phyloP scores from a whole-genome alignment of 2,888 invertebrate species.

The Listrodromus nycthemerus region DNA sequence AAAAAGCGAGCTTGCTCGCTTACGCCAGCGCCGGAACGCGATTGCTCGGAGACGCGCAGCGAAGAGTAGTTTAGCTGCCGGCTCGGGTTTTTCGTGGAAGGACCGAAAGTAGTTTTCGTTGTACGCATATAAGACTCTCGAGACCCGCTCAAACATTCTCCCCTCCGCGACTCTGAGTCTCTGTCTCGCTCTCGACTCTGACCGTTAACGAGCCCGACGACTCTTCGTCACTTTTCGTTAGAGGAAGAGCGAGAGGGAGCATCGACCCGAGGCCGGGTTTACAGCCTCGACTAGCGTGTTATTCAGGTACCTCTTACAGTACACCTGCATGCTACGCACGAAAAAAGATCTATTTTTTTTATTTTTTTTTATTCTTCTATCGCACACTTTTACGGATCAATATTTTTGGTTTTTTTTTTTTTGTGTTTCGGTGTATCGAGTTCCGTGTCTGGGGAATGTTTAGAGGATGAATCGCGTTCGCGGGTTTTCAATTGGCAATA shows the following conservation, averaged over 20 bases:
- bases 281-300: conserved; percentile 40
- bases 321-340: conserved; percentile 1
- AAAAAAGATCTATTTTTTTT: background rate
- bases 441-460: background rate
- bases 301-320: conserved; percentile 5
- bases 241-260: conserved; percentile 62
- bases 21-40: background rate
- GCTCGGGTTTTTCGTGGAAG: conserved; percentile 63
- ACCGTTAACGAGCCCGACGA: conserved; percentile 63
- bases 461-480: background rate
- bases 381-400: background rate
- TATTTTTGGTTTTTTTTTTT: background rate
- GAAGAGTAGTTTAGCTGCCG: conserved; percentile 52
- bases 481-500: background rate
- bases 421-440: background rate
- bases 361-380: background rate
- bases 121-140: conserved; percentile 64
- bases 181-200: conserved; percentile 24
- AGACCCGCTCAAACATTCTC: conserved; percentile 38
- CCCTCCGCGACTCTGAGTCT: conserved; percentile 25
- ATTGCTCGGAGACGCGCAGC: conserved; percentile 2
- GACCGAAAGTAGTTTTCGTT: conserved; percentile 68
- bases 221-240: conserved; percentile 61
- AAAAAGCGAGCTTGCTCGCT: background rate
- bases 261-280: conserved; percentile 53